A percentile compares a stretch with the other conserved stretches of the same genome.
phyloP scores from a whole-genome alignment of 2,888 invertebrate genomes.

The Stictocephala bisonia region DNA sequence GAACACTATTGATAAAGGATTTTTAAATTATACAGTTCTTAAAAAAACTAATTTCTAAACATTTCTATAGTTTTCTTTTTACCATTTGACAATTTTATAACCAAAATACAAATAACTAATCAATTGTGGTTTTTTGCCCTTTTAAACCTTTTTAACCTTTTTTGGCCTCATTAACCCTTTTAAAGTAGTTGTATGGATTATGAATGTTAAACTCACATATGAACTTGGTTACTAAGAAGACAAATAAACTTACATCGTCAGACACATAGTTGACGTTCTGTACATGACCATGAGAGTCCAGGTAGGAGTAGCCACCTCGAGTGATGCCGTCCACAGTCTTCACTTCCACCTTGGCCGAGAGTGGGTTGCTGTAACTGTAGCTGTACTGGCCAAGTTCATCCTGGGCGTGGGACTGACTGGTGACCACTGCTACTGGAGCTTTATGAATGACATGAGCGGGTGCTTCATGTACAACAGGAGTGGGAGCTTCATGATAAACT shows the following conservation, averaged over 20 bases:
- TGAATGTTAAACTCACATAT: too few relatives aligned
- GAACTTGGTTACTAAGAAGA: too few relatives aligned
- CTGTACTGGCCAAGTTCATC: constrained; percentile 66
- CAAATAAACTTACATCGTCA: constrained; percentile 58
- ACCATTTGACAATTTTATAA: too few relatives aligned
- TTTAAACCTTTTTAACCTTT: too few relatives aligned
- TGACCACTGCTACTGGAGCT: constrained; percentile 62
- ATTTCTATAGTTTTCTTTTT: too few relatives aligned
- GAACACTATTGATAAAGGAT: too few relatives aligned
- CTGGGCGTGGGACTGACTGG: constrained; percentile 59
- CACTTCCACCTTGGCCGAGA: constrained; percentile 62
- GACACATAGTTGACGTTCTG: constrained; percentile 65
- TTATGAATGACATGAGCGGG: constrained; percentile 59
- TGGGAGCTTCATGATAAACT: constrained; percentile 49
- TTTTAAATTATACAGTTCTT: too few relatives aligned
- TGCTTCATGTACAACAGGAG: constrained; percentile 52
- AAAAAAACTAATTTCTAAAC: too few relatives aligned
- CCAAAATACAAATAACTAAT: too few relatives aligned
- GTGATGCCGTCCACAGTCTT: constrained; percentile 64
- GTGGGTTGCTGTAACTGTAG: constrained; percentile 63
- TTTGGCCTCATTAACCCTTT: too few relatives aligned
- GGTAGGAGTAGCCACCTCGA: constrained; percentile 65
- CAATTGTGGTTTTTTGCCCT: too few relatives aligned
- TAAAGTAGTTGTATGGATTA: too few relatives aligned
- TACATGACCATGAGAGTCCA: constrained; percentile 65